Evolutionary conservation across 1,140 invertebrate species (phyloP).

Genomic region (Ptiloglossa arizonensis): DNA sequence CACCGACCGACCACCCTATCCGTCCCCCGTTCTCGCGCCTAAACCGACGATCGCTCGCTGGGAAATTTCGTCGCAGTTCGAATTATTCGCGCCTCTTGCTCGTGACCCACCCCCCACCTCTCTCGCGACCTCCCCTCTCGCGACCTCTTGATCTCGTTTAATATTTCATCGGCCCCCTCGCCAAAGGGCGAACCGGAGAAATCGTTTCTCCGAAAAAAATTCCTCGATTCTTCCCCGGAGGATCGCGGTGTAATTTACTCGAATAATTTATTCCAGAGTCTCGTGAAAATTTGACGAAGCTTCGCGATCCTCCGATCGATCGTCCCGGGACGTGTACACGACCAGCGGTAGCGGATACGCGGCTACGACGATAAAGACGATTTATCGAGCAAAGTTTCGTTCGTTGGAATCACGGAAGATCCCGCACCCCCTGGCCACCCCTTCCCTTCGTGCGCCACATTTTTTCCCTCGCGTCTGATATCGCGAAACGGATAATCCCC

Average conservation of each 20-base stretch:
- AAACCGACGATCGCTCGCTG: background rate
- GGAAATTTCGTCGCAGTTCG: conserved; percentile 20
- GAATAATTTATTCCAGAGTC: background rate
- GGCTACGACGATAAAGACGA: conserved; percentile 30
- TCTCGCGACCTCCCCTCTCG: too few relatives aligned
- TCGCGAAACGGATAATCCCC: conserved; percentile 51
- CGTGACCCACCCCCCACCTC: too few relatives aligned
- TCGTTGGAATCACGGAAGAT: conserved; percentile 26
- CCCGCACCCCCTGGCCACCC: background rate
- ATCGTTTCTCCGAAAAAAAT: background rate
- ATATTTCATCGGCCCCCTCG: conserved; percentile 20
- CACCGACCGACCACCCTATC: background rate
- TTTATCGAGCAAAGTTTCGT: conserved; percentile 25
- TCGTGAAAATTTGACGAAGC: background rate
- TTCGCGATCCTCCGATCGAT: too few relatives aligned
- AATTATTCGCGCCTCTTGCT: conserved; percentile 30
- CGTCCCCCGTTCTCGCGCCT: background rate
- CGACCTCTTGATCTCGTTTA: background rate
- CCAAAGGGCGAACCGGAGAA: too few relatives aligned
- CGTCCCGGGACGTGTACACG: too few relatives aligned
- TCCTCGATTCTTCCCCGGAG: background rate
- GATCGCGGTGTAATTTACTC: too few relatives aligned
- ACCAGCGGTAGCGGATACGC: too few relatives aligned
- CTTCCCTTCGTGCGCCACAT: background rate
- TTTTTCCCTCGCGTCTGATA: conserved; percentile 24